Evolutionary conservation across 2,113 vertebrate genomes (phyloP), one percentile per base, ranked within the genome.

Genomic region (Leucopternis melanops): DNA sequence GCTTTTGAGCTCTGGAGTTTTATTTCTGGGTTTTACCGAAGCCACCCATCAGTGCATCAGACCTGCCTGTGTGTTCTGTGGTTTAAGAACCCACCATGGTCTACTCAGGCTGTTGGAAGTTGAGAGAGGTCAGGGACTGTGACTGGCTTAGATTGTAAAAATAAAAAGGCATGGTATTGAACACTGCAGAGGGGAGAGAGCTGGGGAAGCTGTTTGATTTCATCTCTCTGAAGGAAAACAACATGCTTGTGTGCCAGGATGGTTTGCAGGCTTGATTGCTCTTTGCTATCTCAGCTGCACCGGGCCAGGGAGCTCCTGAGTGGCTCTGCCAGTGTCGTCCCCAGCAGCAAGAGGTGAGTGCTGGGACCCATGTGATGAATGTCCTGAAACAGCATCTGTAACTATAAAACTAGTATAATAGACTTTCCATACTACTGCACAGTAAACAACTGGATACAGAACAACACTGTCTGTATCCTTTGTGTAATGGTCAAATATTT

Each of bases 401-500:
- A 75, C 59, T 42, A 93, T 90, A 97, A 97, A 93, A 92, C 47
- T 23, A 47, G 22, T n/a, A 23, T 81, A 88, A 88, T 38, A 92
- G 77, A 81, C 82, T 90, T 81, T 45, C 65, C 61, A 50, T 82
- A 52, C 42, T 79, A 58, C 31, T 85, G 38, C 58, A 88, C 85
- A 84, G 65, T 57, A 94, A 88, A 96, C 78, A 80, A 73, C 63
- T 47, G 71, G 73, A 55, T 71, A 72, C 45, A 84, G 77, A 75
- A 77, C 80, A 88, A 32, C 10, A 63, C 40, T 81, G 42, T 70
- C 72, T 71, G 40, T 81, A 88, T 91, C 81, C 45, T 89, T 65
- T 94, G 78, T 90, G 71, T 71, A 92, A 78, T 54, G 42, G 79
- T n/a, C 62, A 94, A 44, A 38, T 34, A 75, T 91, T 90, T 92